Percentiles rank a stretch among this genome's conserved stretches.
phyloP scores from a whole-genome alignment of 2,797 vertebrate genomes.

The Pseudochromis fuscus region DNA sequence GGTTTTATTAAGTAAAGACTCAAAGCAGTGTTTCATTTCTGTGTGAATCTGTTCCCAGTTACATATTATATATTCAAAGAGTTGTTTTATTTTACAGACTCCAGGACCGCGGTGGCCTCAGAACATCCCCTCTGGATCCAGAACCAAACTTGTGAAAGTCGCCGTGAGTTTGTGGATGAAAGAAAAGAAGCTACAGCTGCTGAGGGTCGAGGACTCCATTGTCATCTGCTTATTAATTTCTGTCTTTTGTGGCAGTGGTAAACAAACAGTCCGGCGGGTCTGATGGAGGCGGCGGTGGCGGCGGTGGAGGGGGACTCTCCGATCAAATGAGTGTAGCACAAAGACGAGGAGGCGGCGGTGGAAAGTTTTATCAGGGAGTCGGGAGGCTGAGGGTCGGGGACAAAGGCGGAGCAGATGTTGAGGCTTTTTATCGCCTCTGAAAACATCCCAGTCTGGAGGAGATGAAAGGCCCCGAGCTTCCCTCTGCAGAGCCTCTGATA shows the following conservation, averaged over 20 bases:
- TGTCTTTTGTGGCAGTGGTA: conserved; percentile 66
- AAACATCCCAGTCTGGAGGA: conserved; percentile 70
- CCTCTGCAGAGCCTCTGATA: conserved; percentile 53
- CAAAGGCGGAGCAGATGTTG: conserved; percentile 80
- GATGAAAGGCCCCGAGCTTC: conserved; percentile 71
- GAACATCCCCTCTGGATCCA: background rate
- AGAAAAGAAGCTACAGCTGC: conserved; percentile 32
- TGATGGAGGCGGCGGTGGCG: background rate
- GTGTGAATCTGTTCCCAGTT: too few relatives aligned
- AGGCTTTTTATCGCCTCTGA: conserved; percentile 68
- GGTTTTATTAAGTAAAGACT: too few relatives aligned
- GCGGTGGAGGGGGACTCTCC: conserved; percentile 12
- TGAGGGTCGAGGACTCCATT: conserved; percentile 49
- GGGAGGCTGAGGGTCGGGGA: conserved; percentile 41
- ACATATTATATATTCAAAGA: too few relatives aligned
- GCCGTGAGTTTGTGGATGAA: conserved; percentile 38
- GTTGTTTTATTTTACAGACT: too few relatives aligned
- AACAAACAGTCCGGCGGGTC: conserved; percentile 64
- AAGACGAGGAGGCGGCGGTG: conserved; percentile 55
- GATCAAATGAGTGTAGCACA: conserved; percentile 65
- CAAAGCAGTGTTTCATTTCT: too few relatives aligned
- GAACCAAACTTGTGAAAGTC: conserved; percentile 36
- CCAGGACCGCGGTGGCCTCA: too few relatives aligned
- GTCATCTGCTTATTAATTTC: conserved; percentile 67
- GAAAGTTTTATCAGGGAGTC: conserved; percentile 52